Evolutionary conservation across 1,140 invertebrate genomes (phyloP).

Genomic region (Ganaspis sp.): DNA sequence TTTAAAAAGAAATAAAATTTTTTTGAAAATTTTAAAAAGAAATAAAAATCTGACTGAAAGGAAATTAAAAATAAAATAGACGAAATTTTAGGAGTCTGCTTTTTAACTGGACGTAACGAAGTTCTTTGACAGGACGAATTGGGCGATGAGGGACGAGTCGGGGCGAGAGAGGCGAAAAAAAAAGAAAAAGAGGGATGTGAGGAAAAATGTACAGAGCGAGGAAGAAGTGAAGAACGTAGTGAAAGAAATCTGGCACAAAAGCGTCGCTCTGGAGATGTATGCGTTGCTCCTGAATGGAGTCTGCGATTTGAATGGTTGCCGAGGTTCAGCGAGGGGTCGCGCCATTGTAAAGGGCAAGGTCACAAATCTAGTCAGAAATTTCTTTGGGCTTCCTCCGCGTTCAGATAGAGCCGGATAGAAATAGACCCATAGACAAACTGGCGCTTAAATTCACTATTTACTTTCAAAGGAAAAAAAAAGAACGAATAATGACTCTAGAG

Average conservation of each 20-base stretch:
- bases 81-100: too few relatives aligned
- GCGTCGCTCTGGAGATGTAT: conserved; percentile 63
- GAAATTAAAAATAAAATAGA: too few relatives aligned
- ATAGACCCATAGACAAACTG: conserved; percentile 6
- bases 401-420: background rate
- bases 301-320: conserved; percentile 65
- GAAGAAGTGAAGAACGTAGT: conserved; percentile 47
- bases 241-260: conserved; percentile 72
- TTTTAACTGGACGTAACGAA: background rate
- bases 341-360: conserved; percentile 73
- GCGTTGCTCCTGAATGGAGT: conserved; percentile 59
- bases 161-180: background rate
- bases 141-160: conserved; percentile 9
- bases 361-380: conserved; percentile 72
- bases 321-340: conserved; percentile 67
- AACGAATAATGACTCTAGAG: conserved; percentile 27
- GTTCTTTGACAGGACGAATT: conserved; percentile 39
- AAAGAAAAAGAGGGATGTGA: background rate
- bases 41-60: too few relatives aligned
- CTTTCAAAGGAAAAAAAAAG: conserved; percentile 15
- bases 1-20: too few relatives aligned
- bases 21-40: too few relatives aligned
- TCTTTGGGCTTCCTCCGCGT: conserved; percentile 50
- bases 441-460: conserved; percentile 32
- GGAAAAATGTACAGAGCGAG: conserved; percentile 34